phyloP scores from a whole-genome alignment of 2,113 vertebrate species.

The Hydropotes inermis region DNA sequence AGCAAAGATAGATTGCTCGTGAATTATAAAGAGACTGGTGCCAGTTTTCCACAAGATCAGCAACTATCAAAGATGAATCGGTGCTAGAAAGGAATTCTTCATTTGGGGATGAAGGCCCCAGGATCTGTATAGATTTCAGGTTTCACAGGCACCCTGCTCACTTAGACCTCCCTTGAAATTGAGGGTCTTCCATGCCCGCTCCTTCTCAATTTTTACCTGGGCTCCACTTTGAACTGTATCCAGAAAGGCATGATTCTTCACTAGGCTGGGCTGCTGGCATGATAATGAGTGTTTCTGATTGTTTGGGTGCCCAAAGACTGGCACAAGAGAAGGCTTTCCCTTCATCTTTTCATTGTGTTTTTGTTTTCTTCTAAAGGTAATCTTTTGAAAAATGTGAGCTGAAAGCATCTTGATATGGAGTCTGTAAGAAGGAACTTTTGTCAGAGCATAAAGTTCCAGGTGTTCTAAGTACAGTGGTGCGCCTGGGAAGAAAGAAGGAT shows the following conservation, averaged over 20 bases:
- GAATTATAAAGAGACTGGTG: neutral
- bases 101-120: neutral
- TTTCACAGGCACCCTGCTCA: neutral
- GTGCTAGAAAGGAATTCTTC: neutral
- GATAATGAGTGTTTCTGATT: neutral
- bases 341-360: neutral
- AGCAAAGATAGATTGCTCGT: neutral
- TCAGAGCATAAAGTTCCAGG: neutral
- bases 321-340: neutral
- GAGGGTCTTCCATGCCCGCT: neutral
- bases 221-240: neutral
- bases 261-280: no score
- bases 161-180: neutral
- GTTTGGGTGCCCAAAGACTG: neutral
- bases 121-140: neutral
- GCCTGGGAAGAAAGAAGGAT: neutral
- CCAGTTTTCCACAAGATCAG: neutral
- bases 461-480: neutral
- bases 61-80: neutral
- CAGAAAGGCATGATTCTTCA: neutral
- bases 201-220: neutral
- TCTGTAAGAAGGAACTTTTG: neutral
- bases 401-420: neutral
- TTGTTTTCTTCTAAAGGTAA: neutral
- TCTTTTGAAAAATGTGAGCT: constrained; percentile 11